These are phyloP conservation scores for Volucella inanis DNA, from an alignment of 2,888 invertebrate species.

Conservation along the genomic window DNA sequence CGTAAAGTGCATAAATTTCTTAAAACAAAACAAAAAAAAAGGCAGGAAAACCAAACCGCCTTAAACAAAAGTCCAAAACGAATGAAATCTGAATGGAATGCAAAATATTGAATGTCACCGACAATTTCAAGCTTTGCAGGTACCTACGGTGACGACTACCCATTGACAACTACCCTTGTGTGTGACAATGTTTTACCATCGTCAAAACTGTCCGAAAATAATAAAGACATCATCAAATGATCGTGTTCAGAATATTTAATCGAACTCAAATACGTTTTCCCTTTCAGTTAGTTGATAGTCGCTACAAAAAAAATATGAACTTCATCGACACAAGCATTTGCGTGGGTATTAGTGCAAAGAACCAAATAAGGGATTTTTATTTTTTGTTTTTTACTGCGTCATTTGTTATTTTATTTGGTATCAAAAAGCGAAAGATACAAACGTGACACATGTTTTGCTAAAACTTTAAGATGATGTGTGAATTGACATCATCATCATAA, in stretches of 20 bases:
- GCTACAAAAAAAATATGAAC: background rate
- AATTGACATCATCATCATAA: conserved; percentile 74
- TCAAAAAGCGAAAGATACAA: conserved; percentile 42
- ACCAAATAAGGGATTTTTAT: conserved; percentile 37
- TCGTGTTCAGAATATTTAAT: conserved; percentile 55
- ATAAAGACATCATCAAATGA: conserved; percentile 68
- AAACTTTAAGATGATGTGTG: conserved; percentile 71
- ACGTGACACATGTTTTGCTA: conserved; percentile 69
- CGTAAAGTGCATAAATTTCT: too few relatives aligned
- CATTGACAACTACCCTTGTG: background rate
- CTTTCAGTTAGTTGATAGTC: conserved; percentile 23
- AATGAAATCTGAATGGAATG: conserved; percentile 26
- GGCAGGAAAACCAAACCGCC: too few relatives aligned
- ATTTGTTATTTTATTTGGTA: conserved; percentile 33
- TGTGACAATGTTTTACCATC: conserved; percentile 55
- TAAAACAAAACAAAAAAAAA: too few relatives aligned
- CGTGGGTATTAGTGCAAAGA: background rate
- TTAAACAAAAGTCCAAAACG: conserved; percentile 11
- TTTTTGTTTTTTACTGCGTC: conserved; percentile 1
- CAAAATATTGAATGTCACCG: conserved; percentile 13
- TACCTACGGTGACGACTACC: background rate
- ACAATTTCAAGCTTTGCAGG: background rate
- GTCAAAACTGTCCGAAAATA: conserved; percentile 72
- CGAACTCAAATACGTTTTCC: conserved; percentile 42
- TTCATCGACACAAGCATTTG: background rate